Evolutionary conservation across 1,140 invertebrate genomes (phyloP).

Genomic region (Lordiphosa clarofinis): DNA sequence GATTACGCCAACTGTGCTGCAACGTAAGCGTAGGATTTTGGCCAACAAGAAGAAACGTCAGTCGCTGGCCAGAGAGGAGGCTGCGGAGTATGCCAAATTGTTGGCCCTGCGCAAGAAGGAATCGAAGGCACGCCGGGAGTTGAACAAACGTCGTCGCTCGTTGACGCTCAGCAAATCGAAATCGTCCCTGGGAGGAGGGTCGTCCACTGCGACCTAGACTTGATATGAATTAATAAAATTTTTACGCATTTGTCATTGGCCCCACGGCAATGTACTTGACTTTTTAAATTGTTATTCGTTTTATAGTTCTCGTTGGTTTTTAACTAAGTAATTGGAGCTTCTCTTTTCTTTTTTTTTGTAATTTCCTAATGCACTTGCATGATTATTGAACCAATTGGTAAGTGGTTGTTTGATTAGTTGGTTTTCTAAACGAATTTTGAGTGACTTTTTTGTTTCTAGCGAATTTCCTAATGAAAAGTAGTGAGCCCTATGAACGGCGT

Average conservation of each 20-base stretch:
- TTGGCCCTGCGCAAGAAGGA: constrained; percentile 97
- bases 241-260: neutral
- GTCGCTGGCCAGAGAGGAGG: constrained; percentile 85
- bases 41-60: too few relatives aligned
- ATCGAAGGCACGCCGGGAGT: constrained; percentile 90
- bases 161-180: constrained; percentile 88
- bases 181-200: constrained; percentile 47
- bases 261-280: neutral
- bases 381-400: too few relatives aligned
- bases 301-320: too few relatives aligned
- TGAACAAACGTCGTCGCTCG: constrained; percentile 85
- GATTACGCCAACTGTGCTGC: constrained; percentile 93
- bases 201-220: constrained; percentile 1
- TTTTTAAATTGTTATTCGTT: neutral
- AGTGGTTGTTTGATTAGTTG: too few relatives aligned
- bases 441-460: too few relatives aligned
- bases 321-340: neutral
- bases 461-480: too few relatives aligned
- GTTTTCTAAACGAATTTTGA: too few relatives aligned
- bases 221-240: neutral
- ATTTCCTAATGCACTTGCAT: too few relatives aligned
- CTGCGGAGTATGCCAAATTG: constrained; percentile 96
- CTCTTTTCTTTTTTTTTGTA: too few relatives aligned
- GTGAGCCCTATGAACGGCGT: too few relatives aligned
- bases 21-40: constrained; percentile 81